Evolutionary conservation across 53 echinoderm and acorn worm genomes (phyloP), one percentile per base, ranked within the genome.

Genomic region (Henricia sp.): DNA sequence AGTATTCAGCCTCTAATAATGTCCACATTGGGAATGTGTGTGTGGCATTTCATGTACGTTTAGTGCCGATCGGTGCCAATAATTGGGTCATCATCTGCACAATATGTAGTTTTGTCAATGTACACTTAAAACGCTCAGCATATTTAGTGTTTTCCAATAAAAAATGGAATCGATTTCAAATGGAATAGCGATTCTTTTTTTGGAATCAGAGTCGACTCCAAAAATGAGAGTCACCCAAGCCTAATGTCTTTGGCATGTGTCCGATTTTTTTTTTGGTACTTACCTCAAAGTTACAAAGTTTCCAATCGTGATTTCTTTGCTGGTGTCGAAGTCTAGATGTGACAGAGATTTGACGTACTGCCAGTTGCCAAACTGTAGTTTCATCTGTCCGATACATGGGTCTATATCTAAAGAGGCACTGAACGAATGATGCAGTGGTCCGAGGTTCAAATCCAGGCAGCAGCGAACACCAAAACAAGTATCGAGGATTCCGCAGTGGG

Each of bases 361-460:
- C 85, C 85, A 85, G 48, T 65, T 85, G 34, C 64, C 74, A 62
- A 85, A 72, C 34, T 60, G 34, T 26, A 85, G 37, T 16, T 4
- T 62, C 52, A 85, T 42, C 73, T 64, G 72, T 46, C 85, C 74
- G 0, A 73, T 37, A 39, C 85, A 85, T 10, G 85, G 85, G 25
- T 85, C 85, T 21, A 85, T 46, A 12, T 35, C 73, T 50, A 85
- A 48, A 14, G 62, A 72, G 48, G 65, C 37, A 62, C 53, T 65
- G 39, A 85, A 65, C 0, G 38, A 2, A 27, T 85, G 85, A 62
- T 52, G 20, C 23, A 85, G 50, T 30, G 66, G 72, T 33, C 51
- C 85, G 16, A 85, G 72, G 72, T 74, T 62, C 59, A 85, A 46
- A 64, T 85, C 85, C 36, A 85, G 17, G 52, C 85, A 85, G 73